Base-by-base conservation (phyloP, 2,888 invertebrate genomes). In the Nysson spinosus region DNA sequence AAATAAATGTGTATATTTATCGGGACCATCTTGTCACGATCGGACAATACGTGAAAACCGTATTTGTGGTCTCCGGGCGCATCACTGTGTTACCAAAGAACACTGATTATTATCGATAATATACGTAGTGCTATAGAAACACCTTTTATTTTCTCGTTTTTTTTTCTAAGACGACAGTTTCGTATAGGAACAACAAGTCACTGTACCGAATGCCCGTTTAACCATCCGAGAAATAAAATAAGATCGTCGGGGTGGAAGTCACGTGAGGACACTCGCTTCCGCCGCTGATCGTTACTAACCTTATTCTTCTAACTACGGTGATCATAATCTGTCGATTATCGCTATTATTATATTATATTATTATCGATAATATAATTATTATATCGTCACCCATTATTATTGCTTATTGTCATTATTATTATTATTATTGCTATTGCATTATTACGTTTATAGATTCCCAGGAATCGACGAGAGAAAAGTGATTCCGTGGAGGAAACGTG, bases 41-140 rank as follows among this genome's bases (percentile, higher is more conserved):
- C 75, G 74, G 78, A 84, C 78, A 78, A 80, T 80, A 75, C 74
- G 78, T 65, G 56, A 66, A 70, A 71, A 65, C 30, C 75, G 80
- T 74, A 75, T 77, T 82, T 72, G 79, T 80, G 82, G 82, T 83
- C 78, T 78, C 79, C 75, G 74, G 78, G 83, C 77, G 78, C 83
- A 83, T 84, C 83, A 83, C 82, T 83, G 81, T 83, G 82, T 84
- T 85, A 87, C 87, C 86, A 87, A 87, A 87, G 87, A 87, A 84
- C 80, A 83, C 73, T 69, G 62, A 73, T 79, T 74, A 71, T 77
- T 75, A 67, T 51, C 52, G 55, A 47, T 75, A 75, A 70, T 70
- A 62, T 67, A 77, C 43, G 50, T 63, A 77, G 60, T 16, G 37
- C 52, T 63, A 57, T 61, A 67, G 62, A 26, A 19, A 49, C 58